Evolutionary conservation across 2,797 vertebrate genomes (phyloP).

Genomic region (Valencia hispanica): DNA sequence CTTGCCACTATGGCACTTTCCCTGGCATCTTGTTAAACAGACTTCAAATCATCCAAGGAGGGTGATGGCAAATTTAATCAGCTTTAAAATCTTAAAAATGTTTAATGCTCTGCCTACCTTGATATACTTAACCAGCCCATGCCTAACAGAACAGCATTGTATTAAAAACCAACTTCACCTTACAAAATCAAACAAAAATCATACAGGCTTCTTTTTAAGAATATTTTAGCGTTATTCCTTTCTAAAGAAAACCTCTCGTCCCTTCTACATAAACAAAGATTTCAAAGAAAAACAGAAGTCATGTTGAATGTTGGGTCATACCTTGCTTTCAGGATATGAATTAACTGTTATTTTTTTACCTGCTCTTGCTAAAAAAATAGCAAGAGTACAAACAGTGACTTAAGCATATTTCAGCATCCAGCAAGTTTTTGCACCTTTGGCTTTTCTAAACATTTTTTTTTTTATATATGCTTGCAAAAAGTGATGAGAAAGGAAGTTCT

Average conservation of each 20-base stretch:
- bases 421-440: constrained; percentile 53
- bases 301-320: constrained; percentile 34
- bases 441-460: constrained; percentile 37
- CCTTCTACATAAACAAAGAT: constrained; percentile 24
- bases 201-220: constrained; percentile 36
- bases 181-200: constrained; percentile 15
- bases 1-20: not conserved
- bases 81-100: not conserved
- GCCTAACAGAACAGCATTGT: constrained; percentile 28
- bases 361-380: constrained; percentile 68
- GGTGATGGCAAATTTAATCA: not conserved
- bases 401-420: constrained; percentile 30
- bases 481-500: constrained; percentile 46
- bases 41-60: not conserved
- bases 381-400: constrained; percentile 37
- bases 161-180: constrained; percentile 42
- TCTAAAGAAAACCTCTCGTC: constrained; percentile 27
- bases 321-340: constrained; percentile 56
- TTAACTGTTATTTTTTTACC: constrained; percentile 72
- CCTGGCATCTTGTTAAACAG: not conserved
- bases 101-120: not conserved
- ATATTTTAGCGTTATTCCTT: constrained; percentile 19
- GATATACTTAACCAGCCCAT: not conserved
- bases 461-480: constrained; percentile 32
- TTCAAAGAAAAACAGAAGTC: constrained; percentile 18